Conservation (phyloP, 2,888 invertebrate genomes). For the Colletes collaris region DNA sequence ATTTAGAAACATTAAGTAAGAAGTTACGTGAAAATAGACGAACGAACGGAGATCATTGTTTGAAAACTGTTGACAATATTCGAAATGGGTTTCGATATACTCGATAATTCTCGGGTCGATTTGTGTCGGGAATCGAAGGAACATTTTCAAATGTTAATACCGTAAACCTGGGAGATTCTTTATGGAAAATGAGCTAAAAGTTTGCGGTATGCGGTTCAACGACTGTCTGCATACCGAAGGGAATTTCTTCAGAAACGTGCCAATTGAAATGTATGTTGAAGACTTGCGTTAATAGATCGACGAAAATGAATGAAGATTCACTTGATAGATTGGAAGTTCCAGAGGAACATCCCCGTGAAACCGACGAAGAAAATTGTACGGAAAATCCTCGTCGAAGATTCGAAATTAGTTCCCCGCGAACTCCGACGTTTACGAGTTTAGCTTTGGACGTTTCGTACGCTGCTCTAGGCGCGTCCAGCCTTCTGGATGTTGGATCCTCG, state of each 20-base stretch:
- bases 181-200: neutral
- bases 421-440: constrained; percentile 74
- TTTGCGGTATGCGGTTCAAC: neutral
- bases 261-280: neutral
- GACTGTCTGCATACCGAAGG: neutral
- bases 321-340: neutral
- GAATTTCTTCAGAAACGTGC: neutral
- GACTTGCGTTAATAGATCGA: too few species aligned
- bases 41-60: constrained; percentile 11
- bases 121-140: constrained; percentile 20
- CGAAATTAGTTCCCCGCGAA: constrained; percentile 55
- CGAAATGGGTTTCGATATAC: neutral
- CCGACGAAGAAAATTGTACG: neutral
- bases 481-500: constrained; percentile 18
- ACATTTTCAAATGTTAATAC: constrained; percentile 7
- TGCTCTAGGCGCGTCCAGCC: constrained; percentile 42
- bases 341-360: neutral
- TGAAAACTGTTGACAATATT: constrained; percentile 13
- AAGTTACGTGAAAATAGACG: neutral
- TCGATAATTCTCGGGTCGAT: constrained; percentile 18
- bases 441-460: constrained; percentile 78
- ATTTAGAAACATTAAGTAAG: neutral
- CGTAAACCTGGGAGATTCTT: constrained; percentile 2
- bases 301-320: constrained; percentile 1
- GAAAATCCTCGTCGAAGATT: neutral